Conservation (phyloP, 2,797 vertebrate genomes). For the Knipowitschia caucasica region DNA sequence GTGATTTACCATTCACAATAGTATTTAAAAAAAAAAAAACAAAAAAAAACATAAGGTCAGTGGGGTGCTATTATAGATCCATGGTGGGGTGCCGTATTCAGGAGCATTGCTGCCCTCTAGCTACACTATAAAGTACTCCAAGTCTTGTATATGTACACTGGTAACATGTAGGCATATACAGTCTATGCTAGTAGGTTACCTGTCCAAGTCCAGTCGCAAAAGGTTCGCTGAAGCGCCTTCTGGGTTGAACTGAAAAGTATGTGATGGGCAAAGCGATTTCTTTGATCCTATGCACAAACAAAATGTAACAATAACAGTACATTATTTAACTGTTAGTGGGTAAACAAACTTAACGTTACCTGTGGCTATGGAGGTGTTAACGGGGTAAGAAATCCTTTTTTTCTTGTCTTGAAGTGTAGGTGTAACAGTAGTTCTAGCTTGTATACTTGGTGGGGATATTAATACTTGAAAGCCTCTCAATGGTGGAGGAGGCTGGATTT, state of each 20-base stretch:
- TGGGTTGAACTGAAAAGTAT: conserved; percentile 67
- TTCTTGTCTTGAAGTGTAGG: conserved; percentile 61
- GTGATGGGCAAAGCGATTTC: conserved; percentile 11
- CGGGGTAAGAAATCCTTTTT: conserved; percentile 36
- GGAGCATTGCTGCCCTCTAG: background rate
- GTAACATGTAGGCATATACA: no score
- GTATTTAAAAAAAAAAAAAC: no score
- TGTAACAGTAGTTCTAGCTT: conserved; percentile 41
- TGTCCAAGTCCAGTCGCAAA: conserved; percentile 85
- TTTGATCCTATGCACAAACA: conserved; percentile 18
- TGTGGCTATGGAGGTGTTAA: conserved; percentile 30
- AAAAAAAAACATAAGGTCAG: background rate
- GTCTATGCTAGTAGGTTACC: no score
- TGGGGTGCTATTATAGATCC: background rate
- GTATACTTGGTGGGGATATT: conserved; percentile 28
- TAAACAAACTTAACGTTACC: conserved; percentile 34
- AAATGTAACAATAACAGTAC: conserved; percentile 8
- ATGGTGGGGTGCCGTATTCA: background rate
- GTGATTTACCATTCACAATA: no score
- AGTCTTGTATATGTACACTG: background rate
- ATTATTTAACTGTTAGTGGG: background rate
- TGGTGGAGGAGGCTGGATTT: conserved; percentile 6
- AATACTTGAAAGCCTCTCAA: conserved; percentile 37
- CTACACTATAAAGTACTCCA: background rate
- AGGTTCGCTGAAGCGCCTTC: conserved; percentile 77